Base-by-base conservation (phyloP, 37 sponge, comb jelly and placozoan genomes). In the Haliclona indistincta region DNA sequence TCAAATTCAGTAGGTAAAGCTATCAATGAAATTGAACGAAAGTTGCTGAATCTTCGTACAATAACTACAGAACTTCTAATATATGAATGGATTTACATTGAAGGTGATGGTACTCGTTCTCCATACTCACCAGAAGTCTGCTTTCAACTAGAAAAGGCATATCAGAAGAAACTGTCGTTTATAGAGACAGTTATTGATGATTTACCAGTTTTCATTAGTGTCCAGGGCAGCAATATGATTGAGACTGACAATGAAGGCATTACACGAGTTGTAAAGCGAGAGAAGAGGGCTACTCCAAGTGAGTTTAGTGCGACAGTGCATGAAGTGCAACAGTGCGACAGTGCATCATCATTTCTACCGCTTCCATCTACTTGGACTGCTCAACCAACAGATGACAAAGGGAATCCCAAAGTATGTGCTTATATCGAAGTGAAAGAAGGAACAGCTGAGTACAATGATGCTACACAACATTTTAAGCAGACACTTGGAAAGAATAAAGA, bases 341-440 rank as follows among this genome's bases (percentile, higher is more conserved):
- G n/a, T n/a, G n/a, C n/a, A 47, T 47, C 15, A 47, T 47, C 51
- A 17, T 10, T 47, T 47, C 29, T 42, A 70, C 66, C 43, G 13
- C 64, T 38, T 3, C 84, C 84, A 22, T 17, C 13, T 17, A 43
- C 47, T n/a, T 83, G 84, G 84, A 66, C 68, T 34, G 25, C 38
- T 6, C 68, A 73, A 53, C 76, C 84, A 58, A 15, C 32, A 11
- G 64, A 60, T 10, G 36, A 10, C 33, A 29, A 36, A 66, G 84
- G 84, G 15, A 55, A 29, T 43, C 56, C 56, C 3, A 43, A 62
- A 2, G 23, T 45, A 7, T 35, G 56, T 47, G 61, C 65, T 37
- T 26, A 70, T 38, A 47, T 84, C 63, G 63, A 58, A 39, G 77
- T 84, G 11, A 15, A 29, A 17, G 4, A 17, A 26, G 64, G 63